Percentiles rank a stretch among this genome's conserved stretches.
These are phyloP conservation scores for Nomada fabriciana DNA, from an alignment of 2,888 invertebrate genomes.

Conservation along the genomic window DNA sequence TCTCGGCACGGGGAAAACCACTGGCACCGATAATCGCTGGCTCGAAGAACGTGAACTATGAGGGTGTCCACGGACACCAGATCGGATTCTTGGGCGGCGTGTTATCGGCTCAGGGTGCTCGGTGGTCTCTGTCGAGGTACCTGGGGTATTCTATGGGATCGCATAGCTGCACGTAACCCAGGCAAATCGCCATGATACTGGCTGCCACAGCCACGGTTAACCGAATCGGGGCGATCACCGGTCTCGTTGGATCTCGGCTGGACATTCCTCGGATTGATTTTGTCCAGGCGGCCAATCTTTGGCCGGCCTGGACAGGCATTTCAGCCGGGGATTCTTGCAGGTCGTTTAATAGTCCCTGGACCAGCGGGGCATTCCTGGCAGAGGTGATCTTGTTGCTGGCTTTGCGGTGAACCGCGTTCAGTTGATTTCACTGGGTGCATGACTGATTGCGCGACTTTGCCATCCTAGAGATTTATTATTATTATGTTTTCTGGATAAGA, in stretches of 20 bases:
- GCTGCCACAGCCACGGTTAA: slow-evolving; percentile 62
- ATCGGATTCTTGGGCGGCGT: slow-evolving; percentile 74
- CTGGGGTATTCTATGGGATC: slow-evolving; percentile 66
- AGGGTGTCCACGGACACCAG: slow-evolving; percentile 70
- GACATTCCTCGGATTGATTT: slow-evolving; percentile 56
- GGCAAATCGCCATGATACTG: slow-evolving; percentile 59
- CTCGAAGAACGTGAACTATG: slow-evolving; percentile 74
- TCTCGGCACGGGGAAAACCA: slow-evolving; percentile 39
- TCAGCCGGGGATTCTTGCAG: not conserved
- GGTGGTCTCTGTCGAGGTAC: slow-evolving; percentile 57
- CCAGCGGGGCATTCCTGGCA: not conserved
- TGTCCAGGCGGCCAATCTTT: slow-evolving; percentile 26
- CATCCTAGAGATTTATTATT: slow-evolving; percentile 41
- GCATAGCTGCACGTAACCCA: slow-evolving; percentile 66
- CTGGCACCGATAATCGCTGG: slow-evolving; percentile 13
- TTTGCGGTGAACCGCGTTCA: slow-evolving; percentile 50
- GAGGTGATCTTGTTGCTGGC: slow-evolving; percentile 55
- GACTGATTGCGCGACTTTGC: slow-evolving; percentile 36
- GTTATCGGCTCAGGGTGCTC: slow-evolving; percentile 58
- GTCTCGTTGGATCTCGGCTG: slow-evolving; percentile 32
- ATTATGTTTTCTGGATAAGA: slow-evolving; percentile 6
- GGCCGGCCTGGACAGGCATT: slow-evolving; percentile 29
- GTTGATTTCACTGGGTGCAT: slow-evolving; percentile 33
- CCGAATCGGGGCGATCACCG: slow-evolving; percentile 55
- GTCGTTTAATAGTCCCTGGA: not conserved